Percentiles rank a stretch among this genome's conserved stretches.
phyloP scores from a whole-genome alignment of 2,888 invertebrate genomes.

The Tanytarsus gracilentus region DNA sequence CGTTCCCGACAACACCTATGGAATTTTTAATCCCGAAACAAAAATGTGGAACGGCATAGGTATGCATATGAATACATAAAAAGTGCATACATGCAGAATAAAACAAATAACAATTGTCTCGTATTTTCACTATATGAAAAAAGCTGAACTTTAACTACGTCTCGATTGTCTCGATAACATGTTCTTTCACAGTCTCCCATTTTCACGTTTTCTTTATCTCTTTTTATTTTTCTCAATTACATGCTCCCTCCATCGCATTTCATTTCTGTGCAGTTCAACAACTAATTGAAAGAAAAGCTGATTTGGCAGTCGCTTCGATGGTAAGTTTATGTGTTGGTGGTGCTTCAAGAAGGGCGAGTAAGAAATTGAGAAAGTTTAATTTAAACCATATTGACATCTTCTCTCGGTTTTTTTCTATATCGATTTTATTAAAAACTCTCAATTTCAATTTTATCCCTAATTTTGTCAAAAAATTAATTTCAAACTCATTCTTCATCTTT shows the following conservation, averaged over 20 bases:
- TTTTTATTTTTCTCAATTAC: neutral
- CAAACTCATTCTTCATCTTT: slow-evolving; percentile 67
- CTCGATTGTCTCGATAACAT: slow-evolving; percentile 1
- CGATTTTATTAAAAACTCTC: no score
- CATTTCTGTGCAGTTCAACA: slow-evolving; percentile 5
- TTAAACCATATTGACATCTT: slow-evolving; percentile 2
- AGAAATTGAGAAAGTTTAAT: neutral
- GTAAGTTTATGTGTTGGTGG: neutral
- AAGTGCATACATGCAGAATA: slow-evolving; percentile 49
- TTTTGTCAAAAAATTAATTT: slow-evolving; percentile 45
- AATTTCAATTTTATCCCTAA: slow-evolving; percentile 5
- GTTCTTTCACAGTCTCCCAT: neutral
- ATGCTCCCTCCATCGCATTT: neutral
- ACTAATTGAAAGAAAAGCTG: slow-evolving; percentile 21
- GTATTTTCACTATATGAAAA: no score
- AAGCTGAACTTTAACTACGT: no score
- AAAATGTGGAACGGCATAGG: slow-evolving; percentile 81
- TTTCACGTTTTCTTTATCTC: slow-evolving; percentile 5
- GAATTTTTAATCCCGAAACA: slow-evolving; percentile 76
- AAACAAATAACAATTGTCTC: neutral
- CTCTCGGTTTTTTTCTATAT: neutral
- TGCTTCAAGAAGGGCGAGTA: neutral
- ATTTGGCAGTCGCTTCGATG: slow-evolving; percentile 22
- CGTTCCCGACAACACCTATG: slow-evolving; percentile 83
- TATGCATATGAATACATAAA: slow-evolving; percentile 51